Percentiles rank a stretch among this genome's conserved stretches.
phyloP scores from a whole-genome alignment of 2,888 invertebrate genomes.

The Ecdyonurus torrentis region DNA sequence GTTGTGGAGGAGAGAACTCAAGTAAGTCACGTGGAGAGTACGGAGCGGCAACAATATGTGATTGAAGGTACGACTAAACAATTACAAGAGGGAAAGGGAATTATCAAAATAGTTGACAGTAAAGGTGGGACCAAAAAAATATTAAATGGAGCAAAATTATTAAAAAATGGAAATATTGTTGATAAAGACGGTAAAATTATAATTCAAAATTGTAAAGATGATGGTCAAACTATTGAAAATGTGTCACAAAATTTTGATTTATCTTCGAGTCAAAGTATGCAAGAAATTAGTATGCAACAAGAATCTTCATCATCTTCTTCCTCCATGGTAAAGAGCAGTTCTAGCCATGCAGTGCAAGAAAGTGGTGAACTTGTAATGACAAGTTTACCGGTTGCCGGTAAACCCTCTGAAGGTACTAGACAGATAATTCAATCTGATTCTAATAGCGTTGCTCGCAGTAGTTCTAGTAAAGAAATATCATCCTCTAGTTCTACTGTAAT shows the following conservation, averaged over 20 bases:
- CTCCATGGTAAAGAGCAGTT: not conserved
- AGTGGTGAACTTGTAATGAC: not conserved
- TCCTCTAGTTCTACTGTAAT: not conserved
- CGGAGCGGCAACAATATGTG: not conserved
- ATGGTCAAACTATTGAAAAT: no score
- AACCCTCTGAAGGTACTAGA: not conserved
- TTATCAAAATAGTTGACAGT: not conserved
- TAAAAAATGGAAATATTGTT: not conserved
- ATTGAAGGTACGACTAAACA: not conserved
- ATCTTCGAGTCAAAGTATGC: not conserved
- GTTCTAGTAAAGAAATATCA: not conserved
- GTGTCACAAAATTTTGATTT: not conserved
- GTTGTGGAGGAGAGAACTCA: not conserved
- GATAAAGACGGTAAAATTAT: not conserved
- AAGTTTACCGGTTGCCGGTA: not conserved
- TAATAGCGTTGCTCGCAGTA: not conserved
- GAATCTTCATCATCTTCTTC: no score
- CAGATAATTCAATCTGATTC: not conserved
- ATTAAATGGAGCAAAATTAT: not conserved
- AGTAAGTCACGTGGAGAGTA: not conserved
- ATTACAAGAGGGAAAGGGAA: not conserved
- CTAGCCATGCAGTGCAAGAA: not conserved
- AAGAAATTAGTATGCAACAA: no score
- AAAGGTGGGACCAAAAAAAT: not conserved
- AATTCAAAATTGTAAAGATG: not conserved